Base-by-base conservation (phyloP, 2,113 vertebrate genomes). In the Noctilio leporinus region DNA sequence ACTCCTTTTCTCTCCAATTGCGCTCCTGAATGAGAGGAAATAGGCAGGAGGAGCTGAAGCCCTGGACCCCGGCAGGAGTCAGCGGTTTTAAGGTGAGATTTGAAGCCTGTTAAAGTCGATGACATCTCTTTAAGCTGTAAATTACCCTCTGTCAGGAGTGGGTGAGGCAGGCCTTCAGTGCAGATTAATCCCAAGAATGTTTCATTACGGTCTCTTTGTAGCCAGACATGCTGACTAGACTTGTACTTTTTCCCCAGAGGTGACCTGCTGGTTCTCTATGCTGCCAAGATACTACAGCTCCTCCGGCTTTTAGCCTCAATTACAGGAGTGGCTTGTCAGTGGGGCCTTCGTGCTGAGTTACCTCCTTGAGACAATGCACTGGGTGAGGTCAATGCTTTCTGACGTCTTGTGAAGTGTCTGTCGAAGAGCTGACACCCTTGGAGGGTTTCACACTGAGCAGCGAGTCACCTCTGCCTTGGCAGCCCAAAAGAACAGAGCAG, bases 101-200 rank as follows among this genome's bases (percentile, higher is more conserved):
- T 82, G 72, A 94, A 89, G 40, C 24, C 76, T 89, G 62, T 95
- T 93, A 90, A 84, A 95, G 65, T 45, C 33, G 49, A 62, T 94
- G 96, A 89, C 86, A 95, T 91, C 70, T 88, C 45, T 95, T 96
- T 94, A 96, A 91, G 86, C 78, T 72, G 93, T 72, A 95, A 94
- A 97, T 96, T 95, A 86, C 70, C 59, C 59, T 67, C 78, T 93
- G 73, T 92, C 94, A 95, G 55, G 53, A 81, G 35, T 16, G 64
- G 92, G 64, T 82, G 51, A 96, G 45, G 59, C n/a, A 67, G 51
- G n/a, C 24, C 81, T 95, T 89, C 83, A 53, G 73, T 69, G 64
- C 26, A 14, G 69, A 93, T 91, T 95, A 94, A 89, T 91, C 89
- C 76, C 53, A 86, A 86, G 84, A 93, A 83, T 65, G 62, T 92